These are phyloP conservation scores for Cephus spinipes DNA, from an alignment of 2,888 invertebrate genomes.

Conservation along the genomic window DNA sequence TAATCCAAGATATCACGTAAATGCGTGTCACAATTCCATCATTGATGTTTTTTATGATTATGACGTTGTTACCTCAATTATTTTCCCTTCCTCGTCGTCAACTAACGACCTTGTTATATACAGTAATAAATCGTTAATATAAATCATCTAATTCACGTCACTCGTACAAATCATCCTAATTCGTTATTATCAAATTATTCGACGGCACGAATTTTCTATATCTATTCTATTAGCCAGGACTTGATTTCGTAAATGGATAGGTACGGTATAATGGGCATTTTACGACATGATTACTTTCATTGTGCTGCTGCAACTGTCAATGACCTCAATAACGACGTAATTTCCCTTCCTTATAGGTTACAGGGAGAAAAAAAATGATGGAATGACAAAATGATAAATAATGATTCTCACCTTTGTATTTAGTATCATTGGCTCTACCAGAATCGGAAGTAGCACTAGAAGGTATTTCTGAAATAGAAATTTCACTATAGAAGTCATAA, in stretches of 20 bases:
- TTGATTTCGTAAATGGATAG: neutral
- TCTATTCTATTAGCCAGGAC: neutral
- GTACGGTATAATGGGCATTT: neutral
- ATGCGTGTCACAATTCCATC: neutral
- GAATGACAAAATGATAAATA: neutral
- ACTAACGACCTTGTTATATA: slow-evolving; percentile 7
- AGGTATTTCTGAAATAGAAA: slow-evolving; percentile 48
- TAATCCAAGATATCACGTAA: neutral
- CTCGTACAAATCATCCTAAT: neutral
- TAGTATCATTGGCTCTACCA: slow-evolving; percentile 45
- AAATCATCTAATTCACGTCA: neutral
- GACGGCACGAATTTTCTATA: neutral
- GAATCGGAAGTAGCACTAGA: slow-evolving; percentile 42
- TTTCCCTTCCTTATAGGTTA: neutral
- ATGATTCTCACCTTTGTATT: slow-evolving; percentile 53
- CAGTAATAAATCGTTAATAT: neutral
- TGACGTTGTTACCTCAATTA: neutral
- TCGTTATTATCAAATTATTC: neutral
- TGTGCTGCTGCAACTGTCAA: neutral
- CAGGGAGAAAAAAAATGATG: neutral
- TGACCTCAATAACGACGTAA: neutral
- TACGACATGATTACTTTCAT: neutral
- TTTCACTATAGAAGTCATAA: neutral
- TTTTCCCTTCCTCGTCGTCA: neutral
- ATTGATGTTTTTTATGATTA: neutral